A percentile compares a stretch with the other conserved stretches of the same genome.
These are phyloP conservation scores for Aphaenogaster ashmeadi DNA, from an alignment of 1,140 invertebrate species.

Conservation along the genomic window DNA sequence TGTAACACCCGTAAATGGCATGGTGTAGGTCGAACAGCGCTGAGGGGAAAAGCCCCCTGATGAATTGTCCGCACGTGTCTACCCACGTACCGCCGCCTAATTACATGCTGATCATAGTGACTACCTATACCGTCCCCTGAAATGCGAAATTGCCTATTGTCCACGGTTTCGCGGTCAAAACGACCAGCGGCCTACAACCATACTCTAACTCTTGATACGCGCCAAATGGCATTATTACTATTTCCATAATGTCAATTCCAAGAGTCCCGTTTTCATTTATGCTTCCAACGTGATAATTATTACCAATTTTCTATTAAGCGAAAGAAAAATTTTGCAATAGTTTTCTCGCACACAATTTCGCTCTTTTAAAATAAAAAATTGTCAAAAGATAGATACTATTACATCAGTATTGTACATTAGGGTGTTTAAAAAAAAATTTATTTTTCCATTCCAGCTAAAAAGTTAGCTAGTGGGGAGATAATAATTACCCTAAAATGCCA, in stretches of 20 bases:
- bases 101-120: slow-evolving; percentile 86
- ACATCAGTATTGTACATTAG: background rate
- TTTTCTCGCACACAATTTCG: background rate
- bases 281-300: background rate
- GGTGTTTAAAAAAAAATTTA: too few species aligned
- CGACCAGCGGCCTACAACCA: slow-evolving; percentile 68
- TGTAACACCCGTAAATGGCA: slow-evolving; percentile 84
- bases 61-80: slow-evolving; percentile 87
- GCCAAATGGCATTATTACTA: slow-evolving; percentile 65
- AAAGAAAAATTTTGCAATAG: background rate
- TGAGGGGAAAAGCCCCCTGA: slow-evolving; percentile 83
- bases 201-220: slow-evolving; percentile 70
- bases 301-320: background rate
- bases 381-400: background rate
- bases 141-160: slow-evolving; percentile 84
- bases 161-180: slow-evolving; percentile 82
- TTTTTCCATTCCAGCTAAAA: too few species aligned
- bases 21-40: slow-evolving; percentile 78
- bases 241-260: background rate
- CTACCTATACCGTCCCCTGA: slow-evolving; percentile 83
- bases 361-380: background rate
- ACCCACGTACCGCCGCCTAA: slow-evolving; percentile 84
- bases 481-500: too few species aligned
- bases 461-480: too few species aligned
- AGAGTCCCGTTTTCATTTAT: background rate